A percentile compares a stretch with the other conserved stretches of the same genome.
These are phyloP conservation scores for Drosophila pseudotalamancana DNA, from an alignment of 2,888 invertebrate genomes.

Conservation along the genomic window DNA sequence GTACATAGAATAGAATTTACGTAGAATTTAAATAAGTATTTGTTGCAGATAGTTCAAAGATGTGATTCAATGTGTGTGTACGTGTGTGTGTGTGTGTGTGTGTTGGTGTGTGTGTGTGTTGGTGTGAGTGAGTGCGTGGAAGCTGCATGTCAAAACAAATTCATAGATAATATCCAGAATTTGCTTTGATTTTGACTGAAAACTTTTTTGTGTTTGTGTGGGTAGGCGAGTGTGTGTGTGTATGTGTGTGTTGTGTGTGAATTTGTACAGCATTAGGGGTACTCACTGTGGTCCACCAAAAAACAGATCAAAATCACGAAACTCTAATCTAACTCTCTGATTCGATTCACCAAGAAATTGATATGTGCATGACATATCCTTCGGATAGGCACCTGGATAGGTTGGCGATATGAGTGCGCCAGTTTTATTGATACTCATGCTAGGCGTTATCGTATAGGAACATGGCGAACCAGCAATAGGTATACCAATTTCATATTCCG, in stretches of 20 bases:
- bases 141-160: conserved; percentile 70
- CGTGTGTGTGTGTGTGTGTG: conserved; percentile 7
- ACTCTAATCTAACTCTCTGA: conserved; percentile 97
- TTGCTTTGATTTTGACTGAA: conserved; percentile 73
- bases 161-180: conserved; percentile 20
- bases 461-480: conserved; percentile 94
- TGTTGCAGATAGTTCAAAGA: conserved; percentile 53
- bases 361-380: conserved; percentile 96
- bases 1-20: conserved; percentile 44
- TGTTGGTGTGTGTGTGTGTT: conserved; percentile 10
- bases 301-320: conserved; percentile 99
- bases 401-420: conserved; percentile 98
- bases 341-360: conserved; percentile 95
- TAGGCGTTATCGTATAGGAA: conserved; percentile 92
- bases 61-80: conserved; percentile 5
- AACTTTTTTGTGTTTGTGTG: conserved; percentile 6
- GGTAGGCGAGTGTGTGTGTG: conserved; percentile 12
- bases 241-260: conserved; percentile 7
- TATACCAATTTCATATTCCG: conserved; percentile 96
- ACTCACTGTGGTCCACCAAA: conserved; percentile 99
- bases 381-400: conserved; percentile 99
- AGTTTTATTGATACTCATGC: conserved; percentile 87
- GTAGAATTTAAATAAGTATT: conserved; percentile 45
- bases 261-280: conserved; percentile 77
- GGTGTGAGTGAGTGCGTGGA: conserved; percentile 16